These are phyloP conservation scores for Eurytoma californica DNA, from an alignment of 2,888 invertebrate genomes.

Conservation along the genomic window DNA sequence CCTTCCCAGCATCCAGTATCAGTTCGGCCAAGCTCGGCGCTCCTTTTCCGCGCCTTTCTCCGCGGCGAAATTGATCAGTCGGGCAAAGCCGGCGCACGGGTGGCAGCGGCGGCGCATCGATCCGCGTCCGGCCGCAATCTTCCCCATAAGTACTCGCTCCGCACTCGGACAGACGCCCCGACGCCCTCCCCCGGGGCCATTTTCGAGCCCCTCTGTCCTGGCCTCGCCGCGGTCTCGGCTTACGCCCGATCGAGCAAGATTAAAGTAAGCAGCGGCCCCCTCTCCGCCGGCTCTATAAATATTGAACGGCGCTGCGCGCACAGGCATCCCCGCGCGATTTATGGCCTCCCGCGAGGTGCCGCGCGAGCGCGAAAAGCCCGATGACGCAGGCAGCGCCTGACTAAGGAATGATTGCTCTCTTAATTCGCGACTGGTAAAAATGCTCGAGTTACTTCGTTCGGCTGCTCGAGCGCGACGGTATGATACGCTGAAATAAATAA, in stretches of 20 bases:
- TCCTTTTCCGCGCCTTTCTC: no score
- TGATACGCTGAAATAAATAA: no score
- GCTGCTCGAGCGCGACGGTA: no score
- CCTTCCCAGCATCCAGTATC: no score
- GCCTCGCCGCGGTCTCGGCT: constrained; percentile 36
- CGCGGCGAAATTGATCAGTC: no score
- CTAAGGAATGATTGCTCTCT: no score
- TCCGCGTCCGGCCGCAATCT: constrained; percentile 31
- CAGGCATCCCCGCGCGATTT: constrained; percentile 27
- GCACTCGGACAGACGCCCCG: background rate
- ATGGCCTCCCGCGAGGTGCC: constrained; percentile 11
- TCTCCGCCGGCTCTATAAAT: constrained; percentile 39
- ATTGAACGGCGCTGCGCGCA: constrained; percentile 32
- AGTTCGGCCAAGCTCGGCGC: no score
- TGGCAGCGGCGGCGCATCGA: background rate
- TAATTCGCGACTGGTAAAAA: background rate
- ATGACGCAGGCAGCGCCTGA: no score
- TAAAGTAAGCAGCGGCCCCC: constrained; percentile 49
- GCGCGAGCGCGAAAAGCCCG: no score
- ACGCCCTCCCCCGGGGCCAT: constrained; percentile 14
- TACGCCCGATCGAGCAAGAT: constrained; percentile 52
- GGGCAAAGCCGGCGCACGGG: no score
- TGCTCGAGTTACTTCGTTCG: no score
- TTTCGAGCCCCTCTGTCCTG: constrained; percentile 17
- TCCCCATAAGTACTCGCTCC: constrained; percentile 16